Evolutionary conservation across 2,113 vertebrate genomes (phyloP).

Genomic region (Crotalus tigris): DNA sequence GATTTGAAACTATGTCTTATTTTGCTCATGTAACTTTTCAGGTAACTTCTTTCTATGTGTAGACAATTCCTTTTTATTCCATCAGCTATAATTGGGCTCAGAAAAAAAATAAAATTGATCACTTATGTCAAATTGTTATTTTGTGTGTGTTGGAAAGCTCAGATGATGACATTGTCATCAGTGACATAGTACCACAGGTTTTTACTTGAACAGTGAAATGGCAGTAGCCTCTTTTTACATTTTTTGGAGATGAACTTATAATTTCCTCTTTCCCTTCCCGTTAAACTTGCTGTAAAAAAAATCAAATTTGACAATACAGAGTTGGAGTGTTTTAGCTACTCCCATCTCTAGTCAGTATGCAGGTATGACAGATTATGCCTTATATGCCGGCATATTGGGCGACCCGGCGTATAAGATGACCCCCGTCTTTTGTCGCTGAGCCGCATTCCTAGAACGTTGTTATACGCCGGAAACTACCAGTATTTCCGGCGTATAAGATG

Average conservation of each 20-base stretch:
- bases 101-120: accelerated
- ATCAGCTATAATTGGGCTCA: conserved; percentile 29
- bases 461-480: too few relatives aligned
- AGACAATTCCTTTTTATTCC: conserved; percentile 36
- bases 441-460: too few relatives aligned
- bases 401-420: too few relatives aligned
- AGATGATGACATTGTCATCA: not conserved
- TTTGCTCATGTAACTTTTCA: not conserved
- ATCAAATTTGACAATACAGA: not conserved
- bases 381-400: too few relatives aligned
- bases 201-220: not conserved
- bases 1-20: not conserved
- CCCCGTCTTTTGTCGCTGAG: too few relatives aligned
- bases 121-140: not conserved
- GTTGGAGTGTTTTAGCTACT: not conserved
- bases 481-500: too few relatives aligned
- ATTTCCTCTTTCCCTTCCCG: not conserved
- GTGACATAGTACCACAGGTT: not conserved
- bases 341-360: not conserved
- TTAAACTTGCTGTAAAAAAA: not conserved
- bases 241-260: not conserved
- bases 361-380: not conserved
- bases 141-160: not conserved
- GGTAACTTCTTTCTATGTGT: conserved; percentile 38
- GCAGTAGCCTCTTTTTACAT: not conserved